Percentiles rank a stretch among this genome's conserved stretches.
phyloP scores from a whole-genome alignment of 2,888 invertebrate genomes.

The Cylindroiulus punctatus region DNA sequence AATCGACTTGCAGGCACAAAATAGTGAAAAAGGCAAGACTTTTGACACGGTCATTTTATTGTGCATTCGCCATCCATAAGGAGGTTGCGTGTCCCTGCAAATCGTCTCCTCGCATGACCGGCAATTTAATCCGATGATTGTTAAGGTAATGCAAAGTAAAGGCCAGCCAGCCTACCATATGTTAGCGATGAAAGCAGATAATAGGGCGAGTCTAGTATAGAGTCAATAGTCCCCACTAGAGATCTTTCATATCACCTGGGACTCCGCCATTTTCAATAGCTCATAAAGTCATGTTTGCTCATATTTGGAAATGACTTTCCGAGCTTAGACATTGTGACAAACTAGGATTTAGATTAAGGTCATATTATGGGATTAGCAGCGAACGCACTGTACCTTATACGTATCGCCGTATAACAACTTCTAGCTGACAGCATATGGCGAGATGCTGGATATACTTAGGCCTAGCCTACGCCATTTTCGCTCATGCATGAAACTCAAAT shows the following conservation, averaged over 20 bases:
- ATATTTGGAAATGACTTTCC: slow-evolving; percentile 35
- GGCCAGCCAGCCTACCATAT: slow-evolving; percentile 49
- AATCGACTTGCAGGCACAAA: not conserved
- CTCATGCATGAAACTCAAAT: not conserved
- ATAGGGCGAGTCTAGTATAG: slow-evolving; percentile 29
- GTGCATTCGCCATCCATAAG: not conserved
- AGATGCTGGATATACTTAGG: not conserved
- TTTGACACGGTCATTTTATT: not conserved
- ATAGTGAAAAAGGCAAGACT: not conserved
- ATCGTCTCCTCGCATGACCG: slow-evolving; percentile 14
- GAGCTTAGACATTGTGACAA: slow-evolving; percentile 33
- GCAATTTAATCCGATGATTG: slow-evolving; percentile 27
- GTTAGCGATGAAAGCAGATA: slow-evolving; percentile 44
- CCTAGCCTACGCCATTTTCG: not conserved
- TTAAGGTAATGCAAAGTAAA: slow-evolving; percentile 27
- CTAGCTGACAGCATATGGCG: not conserved
- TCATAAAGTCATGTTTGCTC: slow-evolving; percentile 52
- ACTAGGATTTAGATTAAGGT: slow-evolving; percentile 44
- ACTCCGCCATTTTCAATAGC: slow-evolving; percentile 28
- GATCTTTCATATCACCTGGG: slow-evolving; percentile 44
- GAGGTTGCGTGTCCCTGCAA: slow-evolving; percentile 21
- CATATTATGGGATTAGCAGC: slow-evolving; percentile 46
- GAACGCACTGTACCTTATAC: not conserved
- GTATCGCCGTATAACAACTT: not conserved
- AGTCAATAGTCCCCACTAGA: slow-evolving; percentile 46